Evolutionary conservation across 2,888 invertebrate species (phyloP).

Genomic region (Mimumesa dahlbomi): DNA sequence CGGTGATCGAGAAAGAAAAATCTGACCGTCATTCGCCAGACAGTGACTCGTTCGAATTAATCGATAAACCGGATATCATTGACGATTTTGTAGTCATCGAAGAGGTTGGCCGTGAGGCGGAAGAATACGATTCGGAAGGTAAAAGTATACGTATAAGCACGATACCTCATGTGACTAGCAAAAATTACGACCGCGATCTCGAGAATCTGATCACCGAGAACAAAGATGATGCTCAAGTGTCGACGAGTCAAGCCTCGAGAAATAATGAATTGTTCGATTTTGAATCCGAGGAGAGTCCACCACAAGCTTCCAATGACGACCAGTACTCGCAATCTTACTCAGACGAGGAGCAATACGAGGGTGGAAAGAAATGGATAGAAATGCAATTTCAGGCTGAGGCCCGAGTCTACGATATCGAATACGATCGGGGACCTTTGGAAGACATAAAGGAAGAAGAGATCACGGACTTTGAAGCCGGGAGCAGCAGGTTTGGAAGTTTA

Average conservation of each 20-base stretch:
- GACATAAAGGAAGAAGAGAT: slow-evolving; percentile 96
- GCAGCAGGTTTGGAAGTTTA: slow-evolving; percentile 88
- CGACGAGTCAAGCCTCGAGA: slow-evolving; percentile 46
- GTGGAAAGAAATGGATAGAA: slow-evolving; percentile 93
- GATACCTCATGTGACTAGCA: slow-evolving; percentile 80
- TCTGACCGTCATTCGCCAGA: slow-evolving; percentile 85
- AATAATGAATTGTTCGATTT: slow-evolving; percentile 75
- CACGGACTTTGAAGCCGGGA: slow-evolving; percentile 90
- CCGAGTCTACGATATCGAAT: slow-evolving; percentile 87
- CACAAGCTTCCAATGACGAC: slow-evolving; percentile 76
- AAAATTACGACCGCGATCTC: slow-evolving; percentile 83
- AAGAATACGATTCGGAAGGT: slow-evolving; percentile 91
- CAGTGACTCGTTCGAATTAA: slow-evolving; percentile 92
- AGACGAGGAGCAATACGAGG: slow-evolving; percentile 81
- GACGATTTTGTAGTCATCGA: slow-evolving; percentile 94
- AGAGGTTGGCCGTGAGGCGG: slow-evolving; percentile 93
- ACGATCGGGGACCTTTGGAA: slow-evolving; percentile 91
- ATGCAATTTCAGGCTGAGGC: slow-evolving; percentile 90
- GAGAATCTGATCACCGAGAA: slow-evolving; percentile 78
- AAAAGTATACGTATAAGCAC: slow-evolving; percentile 87
- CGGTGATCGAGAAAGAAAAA: slow-evolving; percentile 75
- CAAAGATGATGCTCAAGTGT: slow-evolving; percentile 51
- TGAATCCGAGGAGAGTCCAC: slow-evolving; percentile 78
- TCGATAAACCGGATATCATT: slow-evolving; percentile 92
- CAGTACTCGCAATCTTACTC: slow-evolving; percentile 77